Base-by-base conservation (phyloP, 1,140 invertebrate genomes). In the Amphibalanus amphitrite region DNA sequence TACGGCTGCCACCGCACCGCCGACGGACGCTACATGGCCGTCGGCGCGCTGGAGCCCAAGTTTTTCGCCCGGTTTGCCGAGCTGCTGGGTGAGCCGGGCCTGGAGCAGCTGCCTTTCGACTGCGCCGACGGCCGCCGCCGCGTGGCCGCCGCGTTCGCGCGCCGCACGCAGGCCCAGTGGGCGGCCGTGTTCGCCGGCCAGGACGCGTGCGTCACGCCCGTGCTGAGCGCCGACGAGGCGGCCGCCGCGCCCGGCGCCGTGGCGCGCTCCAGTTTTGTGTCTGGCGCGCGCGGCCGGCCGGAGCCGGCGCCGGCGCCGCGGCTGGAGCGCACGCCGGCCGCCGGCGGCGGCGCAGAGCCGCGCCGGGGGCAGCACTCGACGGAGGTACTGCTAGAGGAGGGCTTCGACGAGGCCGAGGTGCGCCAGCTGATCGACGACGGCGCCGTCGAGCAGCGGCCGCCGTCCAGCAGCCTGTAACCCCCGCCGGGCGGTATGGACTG, bases 181-280 rank as follows among this genome's bases (percentile, higher is more conserved):
- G 40, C n/a, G 71, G 40, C n/a, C 17, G 67, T 75, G 74, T 98
- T 98, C 83, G 86, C 92, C 76, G 82, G 85, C 29, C 79, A 84
- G 40, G 95, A 99, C 84, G 92, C 93, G n/a, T 99, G 97, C 83
- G 93, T 97, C 0, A 91, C 90, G 69, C 95, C 97, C 0, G 88
- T 99, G 38, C 77, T 99, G 69, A 83, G 87, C 26, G 78, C 90
- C 68, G 80, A 90, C n/a, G 85, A 92, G 77, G 91, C 86, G 6
- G 77, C 84, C 13, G 64, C 78, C 29, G 81, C 90, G 79, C 72
- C 75, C 26, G 89, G 90, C 73, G 91, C 91, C 77, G 76, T 76
- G 69, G 75, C 77, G 29, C 81, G 85, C 72, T 74, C 83, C 3
- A 82, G 82, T 67, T 92, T 91, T 79, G 69, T 78, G 13, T 68